phyloP scores from a whole-genome alignment of 2,797 vertebrate genomes.

The Taenioides sp. region DNA sequence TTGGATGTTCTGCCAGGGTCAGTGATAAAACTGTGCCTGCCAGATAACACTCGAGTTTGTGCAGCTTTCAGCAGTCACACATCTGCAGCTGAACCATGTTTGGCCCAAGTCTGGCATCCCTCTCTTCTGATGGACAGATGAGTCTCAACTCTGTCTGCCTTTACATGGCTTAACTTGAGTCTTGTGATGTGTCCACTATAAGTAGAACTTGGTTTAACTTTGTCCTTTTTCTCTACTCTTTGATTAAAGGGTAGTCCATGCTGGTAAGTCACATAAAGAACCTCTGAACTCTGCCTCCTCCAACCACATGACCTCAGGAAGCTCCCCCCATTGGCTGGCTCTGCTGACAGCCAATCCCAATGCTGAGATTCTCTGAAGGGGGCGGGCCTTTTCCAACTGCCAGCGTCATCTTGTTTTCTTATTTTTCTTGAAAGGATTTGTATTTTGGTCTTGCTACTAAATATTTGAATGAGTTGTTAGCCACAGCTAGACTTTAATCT shows the following conservation, averaged over 20 bases:
- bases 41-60: conserved; percentile 42
- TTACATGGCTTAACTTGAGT: conserved; percentile 68
- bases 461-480: conserved; percentile 80
- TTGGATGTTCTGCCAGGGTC: conserved; percentile 35
- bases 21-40: conserved; percentile 31
- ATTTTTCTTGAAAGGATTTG: conserved; percentile 96
- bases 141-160: conserved; percentile 57
- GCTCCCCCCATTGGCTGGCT: conserved; percentile 94
- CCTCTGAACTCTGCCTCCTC: conserved; percentile 99
- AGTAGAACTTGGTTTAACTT: conserved; percentile 99
- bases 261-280: conserved; percentile 99
- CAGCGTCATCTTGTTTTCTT: conserved; percentile 97
- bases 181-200: conserved; percentile 61
- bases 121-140: conserved; percentile 59
- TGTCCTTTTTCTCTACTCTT: conserved; percentile 99
- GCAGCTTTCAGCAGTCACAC: conserved; percentile 10
- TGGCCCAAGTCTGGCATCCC: conserved; percentile 66
- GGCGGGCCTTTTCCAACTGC: conserved; percentile 93
- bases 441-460: conserved; percentile 90
- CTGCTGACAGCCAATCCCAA: conserved; percentile 98
- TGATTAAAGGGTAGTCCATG: conserved; percentile 99
- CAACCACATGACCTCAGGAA: conserved; percentile 99
- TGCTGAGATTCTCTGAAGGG: conserved; percentile 98
- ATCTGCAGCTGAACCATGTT: conserved; percentile 57
- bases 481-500: conserved; percentile 48